Evolutionary conservation across 1,140 invertebrate genomes (phyloP), one percentile per base, ranked within the genome.

Genomic region (Mycetomoellerius zeteki): DNA sequence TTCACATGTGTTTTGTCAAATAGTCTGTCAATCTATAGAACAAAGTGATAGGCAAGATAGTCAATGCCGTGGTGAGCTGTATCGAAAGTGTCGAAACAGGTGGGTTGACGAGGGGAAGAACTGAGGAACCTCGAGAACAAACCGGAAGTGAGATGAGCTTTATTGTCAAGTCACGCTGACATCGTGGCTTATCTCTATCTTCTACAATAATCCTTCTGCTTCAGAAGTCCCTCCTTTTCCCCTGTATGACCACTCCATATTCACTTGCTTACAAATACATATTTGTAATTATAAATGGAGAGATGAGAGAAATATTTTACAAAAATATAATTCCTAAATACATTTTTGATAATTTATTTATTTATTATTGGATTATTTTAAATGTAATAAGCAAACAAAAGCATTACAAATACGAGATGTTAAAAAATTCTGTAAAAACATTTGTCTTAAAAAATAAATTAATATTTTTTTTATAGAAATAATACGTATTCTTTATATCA

Each of bases 151-250:
- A 93, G 92, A 91, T 92, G 92, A 94, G 93, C 91, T 95, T 94
- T 94, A 95, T 94, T 95, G 94, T 95, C 93, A 93, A 95, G 94
- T 94, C 94, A 94, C 94, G 94, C 88, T 91, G 89, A 88, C 92
- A 92, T 91, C 95, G 94, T 95, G 95, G 90, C 92, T 93, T 95
- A 95, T 95, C 95, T 95, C 91, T 92, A 95, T 95, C 95, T 93
- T 67, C 84, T 54, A 87, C 78, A 89, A 87, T 86, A 91, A 91
- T 92, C 94, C 89, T 92, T 91, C 90, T 86, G 54, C 80, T 60
- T 84, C 56, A 24, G 37, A 60, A 33, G 72, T 86, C 75, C 78
- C 71, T 81, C 88, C 87, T 86, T 78, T 72, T 64, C 86, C 76
- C 69, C 67, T n/a, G n/a, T 60, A 84, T 19, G 37, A 84, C 37